Percentiles rank a stretch among this genome's conserved stretches.
These are phyloP conservation scores for Rhagonycha fulva DNA, from an alignment of 2,888 invertebrate genomes.

Conservation along the genomic window DNA sequence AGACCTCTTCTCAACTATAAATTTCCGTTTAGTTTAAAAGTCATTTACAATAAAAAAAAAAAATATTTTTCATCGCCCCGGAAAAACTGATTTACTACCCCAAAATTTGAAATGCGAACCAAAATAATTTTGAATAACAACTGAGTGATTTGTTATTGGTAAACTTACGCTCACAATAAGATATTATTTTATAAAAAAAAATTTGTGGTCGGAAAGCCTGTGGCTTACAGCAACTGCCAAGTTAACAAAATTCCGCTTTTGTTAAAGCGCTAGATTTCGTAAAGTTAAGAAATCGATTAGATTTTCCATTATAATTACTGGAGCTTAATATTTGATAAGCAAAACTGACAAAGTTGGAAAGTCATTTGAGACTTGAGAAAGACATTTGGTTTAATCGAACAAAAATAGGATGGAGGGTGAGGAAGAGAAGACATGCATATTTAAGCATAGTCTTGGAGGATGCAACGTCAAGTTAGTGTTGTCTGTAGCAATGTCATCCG, in stretches of 20 bases:
- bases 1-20: no score
- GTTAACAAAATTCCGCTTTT: neutral
- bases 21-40: neutral
- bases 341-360: neutral
- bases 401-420: neutral
- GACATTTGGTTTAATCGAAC: neutral
- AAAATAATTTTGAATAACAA: neutral
- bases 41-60: neutral
- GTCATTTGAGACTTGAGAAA: neutral
- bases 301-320: neutral
- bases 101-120: neutral
- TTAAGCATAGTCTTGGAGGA: neutral
- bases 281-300: neutral
- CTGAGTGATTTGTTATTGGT: neutral
- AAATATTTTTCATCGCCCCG: neutral
- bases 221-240: neutral
- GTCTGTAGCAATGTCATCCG: constrained; percentile 19
- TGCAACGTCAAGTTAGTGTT: constrained; percentile 11
- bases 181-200: neutral
- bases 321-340: neutral
- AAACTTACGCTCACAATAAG: neutral
- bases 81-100: neutral
- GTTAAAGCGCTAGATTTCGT: neutral
- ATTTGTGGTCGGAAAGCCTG: neutral
- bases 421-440: neutral